phyloP scores from a whole-genome alignment of 1,140 invertebrate species.

The Pristionchus pacificus region DNA sequence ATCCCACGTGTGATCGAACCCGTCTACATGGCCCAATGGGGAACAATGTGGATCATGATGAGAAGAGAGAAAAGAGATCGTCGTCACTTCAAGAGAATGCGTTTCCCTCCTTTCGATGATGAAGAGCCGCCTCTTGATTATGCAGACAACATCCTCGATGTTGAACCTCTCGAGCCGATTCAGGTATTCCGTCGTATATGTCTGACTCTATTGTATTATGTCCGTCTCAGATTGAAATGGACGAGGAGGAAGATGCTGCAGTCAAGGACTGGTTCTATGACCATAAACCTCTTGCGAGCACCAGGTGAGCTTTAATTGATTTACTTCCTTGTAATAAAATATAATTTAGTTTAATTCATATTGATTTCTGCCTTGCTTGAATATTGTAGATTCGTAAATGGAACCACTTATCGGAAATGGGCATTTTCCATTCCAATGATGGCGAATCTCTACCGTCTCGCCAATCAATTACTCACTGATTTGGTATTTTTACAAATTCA shows the following conservation, averaged over 20 bases:
- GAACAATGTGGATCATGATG: constrained; percentile 99
- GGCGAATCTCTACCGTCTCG: constrained; percentile 91
- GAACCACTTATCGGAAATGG: constrained; percentile 92
- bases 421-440: constrained; percentile 87
- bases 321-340: background rate
- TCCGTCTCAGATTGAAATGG: constrained; percentile 87
- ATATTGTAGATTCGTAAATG: constrained; percentile 79
- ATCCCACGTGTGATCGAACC: constrained; percentile 99
- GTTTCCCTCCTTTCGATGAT: constrained; percentile 99
- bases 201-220: too few species aligned
- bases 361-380: too few species aligned
- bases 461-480: constrained; percentile 96
- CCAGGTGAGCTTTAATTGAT: constrained; percentile 57
- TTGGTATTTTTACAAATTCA: constrained; percentile 65
- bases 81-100: constrained; percentile 90
- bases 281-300: constrained; percentile 87
- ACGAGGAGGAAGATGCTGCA: constrained; percentile 86
- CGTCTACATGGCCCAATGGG: constrained; percentile 98
- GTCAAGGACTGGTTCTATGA: constrained; percentile 93
- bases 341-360: too few species aligned
- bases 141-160: constrained; percentile 96
- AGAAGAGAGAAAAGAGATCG: constrained; percentile 94
- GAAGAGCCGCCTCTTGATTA: constrained; percentile 99
- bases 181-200: too few species aligned
- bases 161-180: constrained; percentile 96